Conservation (phyloP, 2,888 invertebrate species). For the Lasiommata megera region DNA sequence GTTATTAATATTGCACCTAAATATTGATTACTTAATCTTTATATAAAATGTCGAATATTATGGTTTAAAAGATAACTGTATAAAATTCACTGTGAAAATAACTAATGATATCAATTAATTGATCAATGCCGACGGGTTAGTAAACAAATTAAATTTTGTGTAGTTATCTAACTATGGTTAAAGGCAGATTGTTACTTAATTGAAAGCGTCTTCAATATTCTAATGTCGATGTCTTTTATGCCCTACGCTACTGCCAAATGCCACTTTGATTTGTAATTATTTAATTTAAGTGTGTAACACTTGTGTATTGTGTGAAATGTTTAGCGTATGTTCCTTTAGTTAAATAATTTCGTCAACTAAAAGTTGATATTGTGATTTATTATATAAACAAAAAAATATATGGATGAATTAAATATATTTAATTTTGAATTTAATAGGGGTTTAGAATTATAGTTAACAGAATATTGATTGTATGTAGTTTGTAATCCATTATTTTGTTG, state of each 20-base stretch:
- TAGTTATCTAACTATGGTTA: too few species aligned
- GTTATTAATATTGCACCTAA: too few species aligned
- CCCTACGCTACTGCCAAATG: conserved; percentile 7
- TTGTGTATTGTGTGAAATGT: conserved; percentile 35
- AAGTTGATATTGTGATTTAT: conserved; percentile 80
- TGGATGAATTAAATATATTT: conserved; percentile 66
- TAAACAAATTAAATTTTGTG: too few species aligned
- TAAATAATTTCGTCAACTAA: conserved; percentile 66
- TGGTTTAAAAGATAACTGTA: too few species aligned
- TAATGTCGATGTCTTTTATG: neutral
- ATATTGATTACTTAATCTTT: too few species aligned
- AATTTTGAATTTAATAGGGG: conserved; percentile 67
- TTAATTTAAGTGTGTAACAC: conserved; percentile 44
- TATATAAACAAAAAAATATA: conserved; percentile 56
- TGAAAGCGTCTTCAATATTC: neutral
- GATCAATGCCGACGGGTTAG: too few species aligned
- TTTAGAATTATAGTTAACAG: conserved; percentile 61
- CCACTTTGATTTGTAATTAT: conserved; percentile 20
- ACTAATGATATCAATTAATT: too few species aligned
- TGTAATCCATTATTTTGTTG: conserved; percentile 71
- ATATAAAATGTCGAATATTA: too few species aligned
- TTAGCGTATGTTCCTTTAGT: conserved; percentile 49
- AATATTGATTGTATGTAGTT: conserved; percentile 71
- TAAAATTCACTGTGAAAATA: too few species aligned
- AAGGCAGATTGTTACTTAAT: too few species aligned